Evolutionary conservation across 2,797 vertebrate genomes (phyloP), one percentile per base, ranked within the genome.

Genomic region (Poeciliopsis paucimaculata): DNA sequence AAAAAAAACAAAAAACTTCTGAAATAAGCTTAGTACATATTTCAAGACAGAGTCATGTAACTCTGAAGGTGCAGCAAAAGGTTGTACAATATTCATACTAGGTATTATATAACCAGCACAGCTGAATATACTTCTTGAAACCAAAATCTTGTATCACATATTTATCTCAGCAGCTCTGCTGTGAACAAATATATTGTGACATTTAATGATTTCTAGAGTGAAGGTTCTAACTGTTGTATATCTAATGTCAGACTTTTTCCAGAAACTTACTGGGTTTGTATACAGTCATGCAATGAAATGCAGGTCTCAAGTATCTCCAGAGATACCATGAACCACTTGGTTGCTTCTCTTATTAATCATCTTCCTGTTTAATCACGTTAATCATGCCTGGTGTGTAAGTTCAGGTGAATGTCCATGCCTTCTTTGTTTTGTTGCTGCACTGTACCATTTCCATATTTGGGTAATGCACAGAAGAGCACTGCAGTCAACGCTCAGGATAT

Each of bases 111-210:
- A 49, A 73, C 31, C 46, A 73, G 26, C 11, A 23, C 23, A 74
- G 49, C 28, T 36, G 20, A 31, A 55, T n/a, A n/a, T 36, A 13
- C 41, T 53, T 53, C 47, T 53, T 71, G 12, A 71, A 71, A 71
- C 41, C 18, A 75, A 60, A 62, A 12, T 60, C 39, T 12, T 45
- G 55, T 31, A 28, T 74, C 51, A 18, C 16, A 36, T 26, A 55
- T 74, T 74, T 15, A 57, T 57, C 51, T 55, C 26, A 39, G 34
- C 26, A 28, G 8, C 20, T 34, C 26, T 51, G 31, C 36, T 43
- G 23, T 36, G 6, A 34, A 41, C n/a, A 77, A 51, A 73, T 26
- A 62, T 5, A 34, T 36, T 72, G 53, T 88, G 79, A 85, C 47
- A 46, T 70, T 36, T 64, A 68, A 68, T 23, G 64, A 68, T 68